Base-by-base conservation (phyloP, 1,140 invertebrate genomes). In the Trichonephila clavipes region DNA sequence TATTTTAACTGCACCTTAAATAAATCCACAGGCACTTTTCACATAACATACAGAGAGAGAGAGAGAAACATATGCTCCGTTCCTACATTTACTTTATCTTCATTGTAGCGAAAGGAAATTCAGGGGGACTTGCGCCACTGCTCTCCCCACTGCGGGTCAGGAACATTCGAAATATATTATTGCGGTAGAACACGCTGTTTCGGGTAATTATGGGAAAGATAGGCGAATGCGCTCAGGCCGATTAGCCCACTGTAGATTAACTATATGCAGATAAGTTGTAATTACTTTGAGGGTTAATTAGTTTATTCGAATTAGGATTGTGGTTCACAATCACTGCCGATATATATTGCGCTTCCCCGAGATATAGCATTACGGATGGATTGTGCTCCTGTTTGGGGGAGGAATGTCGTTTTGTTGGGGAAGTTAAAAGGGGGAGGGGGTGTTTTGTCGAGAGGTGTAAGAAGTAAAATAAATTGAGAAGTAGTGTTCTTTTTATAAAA, bases 241-340 rank as follows among this genome's bases (percentile, higher is more conserved):
- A 90, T 90, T 90, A 90, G 88, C 40, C 51, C 69, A n/a, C 72
- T 61, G 61, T 90, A 90, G 88, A 90, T 90, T 90, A 90, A 90
- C 88, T 90, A 90, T 90, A 90, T 90, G 88, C 88, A 90, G 88
- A 90, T 90, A 90, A 90, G 88, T 90, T 90, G 88, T 90, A 90
- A 90, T 90, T 90, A 90, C 88, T 90, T 90, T 61, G 88, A 59
- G 88, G 72, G 88, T 82, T 90, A 90, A 90, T 90, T 90, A 90
- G 88, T 81, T 90, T 90, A 90, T 90, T 81, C 88, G 88, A 90
- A 90, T 90, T 90, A 90, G 88, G 72, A 90, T 81, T 90, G 88
- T 28, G 88, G 88, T 28, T 58, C 69, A 59, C 88, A 90, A 90
- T 90, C 88, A 81, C 69, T 81, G 88, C 51, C 88, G 88, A 90